Conservation (phyloP, 2,113 vertebrate genomes). For the Narcine bancroftii region DNA sequence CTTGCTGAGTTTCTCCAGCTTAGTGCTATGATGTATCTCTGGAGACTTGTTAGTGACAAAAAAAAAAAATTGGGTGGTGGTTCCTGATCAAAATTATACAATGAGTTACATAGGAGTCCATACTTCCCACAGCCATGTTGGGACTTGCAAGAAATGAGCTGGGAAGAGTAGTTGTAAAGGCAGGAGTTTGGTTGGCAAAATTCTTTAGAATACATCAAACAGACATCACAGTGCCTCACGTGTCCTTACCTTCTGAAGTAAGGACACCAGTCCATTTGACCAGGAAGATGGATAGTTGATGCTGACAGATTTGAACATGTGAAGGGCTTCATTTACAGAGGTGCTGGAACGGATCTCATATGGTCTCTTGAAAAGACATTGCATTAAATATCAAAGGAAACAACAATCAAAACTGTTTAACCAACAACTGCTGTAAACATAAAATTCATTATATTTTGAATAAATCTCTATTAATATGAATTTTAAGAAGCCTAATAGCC, state of each 20-base stretch:
- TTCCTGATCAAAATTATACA: neutral
- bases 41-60: neutral
- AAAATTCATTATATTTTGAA: slow-evolving; percentile 8
- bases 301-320: slow-evolving; percentile 66
- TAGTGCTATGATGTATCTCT: too few species aligned
- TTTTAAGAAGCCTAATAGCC: too few species aligned
- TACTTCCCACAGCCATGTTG: neutral
- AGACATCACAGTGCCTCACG: neutral
- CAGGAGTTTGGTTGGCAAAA: neutral
- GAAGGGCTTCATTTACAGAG: slow-evolving; percentile 70
- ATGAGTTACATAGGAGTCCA: neutral
- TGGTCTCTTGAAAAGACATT: slow-evolving; percentile 64
- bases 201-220: neutral
- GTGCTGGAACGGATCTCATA: slow-evolving; percentile 80
- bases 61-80: neutral
- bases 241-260: slow-evolving; percentile 74
- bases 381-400: neutral
- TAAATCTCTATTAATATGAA: neutral
- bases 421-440: neutral
- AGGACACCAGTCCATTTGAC: slow-evolving; percentile 74
- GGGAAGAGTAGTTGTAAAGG: neutral
- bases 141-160: neutral
- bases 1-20: too few species aligned
- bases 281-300: slow-evolving; percentile 77
- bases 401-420: neutral